A percentile compares a stretch with the other conserved stretches of the same genome.
These are phyloP conservation scores for Paralvinella palmiformis DNA, from an alignment of 1,140 invertebrate species.

Conservation along the genomic window DNA sequence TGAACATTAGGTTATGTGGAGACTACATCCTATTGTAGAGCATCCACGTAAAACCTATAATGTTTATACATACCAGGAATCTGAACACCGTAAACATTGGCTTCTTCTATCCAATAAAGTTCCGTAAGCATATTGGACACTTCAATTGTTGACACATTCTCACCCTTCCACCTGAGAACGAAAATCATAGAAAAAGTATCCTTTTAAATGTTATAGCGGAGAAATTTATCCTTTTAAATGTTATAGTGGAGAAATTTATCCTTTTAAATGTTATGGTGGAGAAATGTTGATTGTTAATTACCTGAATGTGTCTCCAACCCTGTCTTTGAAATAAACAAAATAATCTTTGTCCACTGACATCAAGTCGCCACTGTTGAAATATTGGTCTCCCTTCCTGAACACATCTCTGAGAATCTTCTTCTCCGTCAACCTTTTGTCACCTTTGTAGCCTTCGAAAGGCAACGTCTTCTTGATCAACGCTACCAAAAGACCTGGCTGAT, in stretches of 20 bases:
- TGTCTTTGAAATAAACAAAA: slow-evolving; percentile 46
- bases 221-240: too few species aligned
- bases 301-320: slow-evolving; percentile 48
- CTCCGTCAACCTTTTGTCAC: slow-evolving; percentile 28
- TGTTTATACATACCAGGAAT: slow-evolving; percentile 53
- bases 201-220: too few species aligned
- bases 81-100: slow-evolving; percentile 85
- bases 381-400: slow-evolving; percentile 32
- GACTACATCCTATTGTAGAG: too few species aligned
- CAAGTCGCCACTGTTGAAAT: slow-evolving; percentile 43
- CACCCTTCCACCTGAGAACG: slow-evolving; percentile 66
- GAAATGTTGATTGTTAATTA: slow-evolving; percentile 15
- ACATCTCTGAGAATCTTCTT: slow-evolving; percentile 29
- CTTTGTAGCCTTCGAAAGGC: slow-evolving; percentile 28
- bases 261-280: not conserved
- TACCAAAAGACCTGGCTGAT: slow-evolving; percentile 7
- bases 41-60: not conserved
- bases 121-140: slow-evolving; percentile 64
- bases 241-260: not conserved
- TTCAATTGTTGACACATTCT: slow-evolving; percentile 96
- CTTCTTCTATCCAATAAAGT: slow-evolving; percentile 67
- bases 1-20: too few species aligned
- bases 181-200: too few species aligned
- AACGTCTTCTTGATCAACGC: slow-evolving; percentile 6
- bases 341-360: slow-evolving; percentile 41